These are phyloP conservation scores for Hyles euphorbiae DNA, from an alignment of 1,140 invertebrate genomes.

Conservation along the genomic window DNA sequence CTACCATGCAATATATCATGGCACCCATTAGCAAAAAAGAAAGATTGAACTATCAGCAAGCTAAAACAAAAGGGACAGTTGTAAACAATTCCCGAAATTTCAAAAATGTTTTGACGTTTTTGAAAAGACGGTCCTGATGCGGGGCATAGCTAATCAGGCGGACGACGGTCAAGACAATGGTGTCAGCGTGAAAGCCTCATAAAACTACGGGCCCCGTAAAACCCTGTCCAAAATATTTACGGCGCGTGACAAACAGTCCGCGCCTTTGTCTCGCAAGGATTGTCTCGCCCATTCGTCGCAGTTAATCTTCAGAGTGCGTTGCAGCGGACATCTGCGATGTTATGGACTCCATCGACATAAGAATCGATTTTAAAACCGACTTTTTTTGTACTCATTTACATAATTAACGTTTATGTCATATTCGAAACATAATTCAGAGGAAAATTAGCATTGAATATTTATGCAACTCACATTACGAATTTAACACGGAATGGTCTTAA, in stretches of 20 bases:
- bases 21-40: constrained; percentile 7
- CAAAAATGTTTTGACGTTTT: constrained; percentile 10
- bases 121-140: constrained; percentile 23
- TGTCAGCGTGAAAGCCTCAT: constrained; percentile 57
- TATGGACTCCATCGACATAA: constrained; percentile 19
- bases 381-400: constrained; percentile 2
- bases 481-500: background rate
- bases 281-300: constrained; percentile 58
- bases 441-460: too few species aligned
- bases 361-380: constrained; percentile 25
- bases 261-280: constrained; percentile 54
- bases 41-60: constrained; percentile 34
- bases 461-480: background rate
- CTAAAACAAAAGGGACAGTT: constrained; percentile 15
- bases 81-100: constrained; percentile 15
- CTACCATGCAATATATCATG: constrained; percentile 1
- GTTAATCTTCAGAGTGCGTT: constrained; percentile 39
- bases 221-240: constrained; percentile 71
- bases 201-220: constrained; percentile 58
- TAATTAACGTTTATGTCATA: constrained; percentile 1
- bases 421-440: too few species aligned
- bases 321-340: constrained; percentile 31
- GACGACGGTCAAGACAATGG: constrained; percentile 44
- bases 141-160: constrained; percentile 52
- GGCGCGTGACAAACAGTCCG: constrained; percentile 61